phyloP scores from a whole-genome alignment of 2,888 invertebrate species.

The Lottia gigantea region DNA sequence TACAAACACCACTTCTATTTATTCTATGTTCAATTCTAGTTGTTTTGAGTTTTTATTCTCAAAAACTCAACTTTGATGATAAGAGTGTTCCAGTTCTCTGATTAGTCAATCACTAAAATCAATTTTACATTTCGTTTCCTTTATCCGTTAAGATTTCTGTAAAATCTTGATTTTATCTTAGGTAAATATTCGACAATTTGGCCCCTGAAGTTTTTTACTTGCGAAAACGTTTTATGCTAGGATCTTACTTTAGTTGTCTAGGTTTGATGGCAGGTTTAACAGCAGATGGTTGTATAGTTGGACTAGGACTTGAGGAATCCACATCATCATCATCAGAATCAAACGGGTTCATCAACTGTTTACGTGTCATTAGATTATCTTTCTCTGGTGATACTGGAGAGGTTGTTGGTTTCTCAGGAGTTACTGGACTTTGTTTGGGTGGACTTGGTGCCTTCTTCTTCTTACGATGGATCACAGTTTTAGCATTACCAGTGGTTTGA shows the following conservation, averaged over 20 bases:
- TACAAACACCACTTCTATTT: too few species aligned
- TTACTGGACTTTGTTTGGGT: slow-evolving; percentile 17
- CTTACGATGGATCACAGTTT: slow-evolving; percentile 15
- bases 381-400: slow-evolving; percentile 21
- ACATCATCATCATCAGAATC: slow-evolving; percentile 87
- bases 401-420: not conserved
- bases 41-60: too few species aligned
- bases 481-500: not conserved
- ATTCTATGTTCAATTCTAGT: too few species aligned
- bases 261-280: not conserved
- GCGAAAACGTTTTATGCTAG: too few species aligned
- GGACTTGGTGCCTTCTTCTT: slow-evolving; percentile 32
- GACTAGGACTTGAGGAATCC: slow-evolving; percentile 5
- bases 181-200: not conserved
- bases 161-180: too few species aligned
- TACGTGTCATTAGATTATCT: slow-evolving; percentile 80
- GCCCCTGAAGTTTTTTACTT: too few species aligned
- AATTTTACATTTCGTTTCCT: too few species aligned
- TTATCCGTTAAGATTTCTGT: too few species aligned
- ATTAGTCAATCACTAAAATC: too few species aligned
- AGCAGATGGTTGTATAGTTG: slow-evolving; percentile 11
- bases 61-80: too few species aligned
- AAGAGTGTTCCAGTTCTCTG: too few species aligned
- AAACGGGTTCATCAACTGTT: slow-evolving; percentile 88
- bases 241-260: not conserved